Evolutionary conservation across 2,888 invertebrate species (phyloP).

Genomic region (Pristionchus fissidentatus): DNA sequence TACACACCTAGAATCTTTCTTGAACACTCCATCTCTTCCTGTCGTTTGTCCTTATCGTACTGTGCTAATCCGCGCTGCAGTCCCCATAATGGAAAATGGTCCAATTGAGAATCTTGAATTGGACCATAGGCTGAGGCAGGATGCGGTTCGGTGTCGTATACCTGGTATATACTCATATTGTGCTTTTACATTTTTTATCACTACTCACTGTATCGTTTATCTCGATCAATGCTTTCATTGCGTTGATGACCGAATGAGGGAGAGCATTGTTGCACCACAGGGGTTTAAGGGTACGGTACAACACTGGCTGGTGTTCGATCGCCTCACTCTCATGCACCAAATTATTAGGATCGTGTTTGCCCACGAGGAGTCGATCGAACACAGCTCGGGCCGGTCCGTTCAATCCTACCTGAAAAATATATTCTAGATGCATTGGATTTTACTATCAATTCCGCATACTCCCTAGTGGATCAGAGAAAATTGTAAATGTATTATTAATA

Average conservation of each 20-base stretch:
- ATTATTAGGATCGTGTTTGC: background rate
- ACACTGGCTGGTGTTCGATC: background rate
- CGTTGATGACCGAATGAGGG: background rate
- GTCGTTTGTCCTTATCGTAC: background rate
- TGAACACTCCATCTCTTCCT: background rate
- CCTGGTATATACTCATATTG: background rate
- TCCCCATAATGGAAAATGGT: background rate
- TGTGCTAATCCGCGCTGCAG: background rate
- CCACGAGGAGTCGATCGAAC: background rate
- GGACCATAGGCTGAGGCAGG: background rate
- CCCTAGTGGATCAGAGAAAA: too few relatives aligned
- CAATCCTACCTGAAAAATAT: background rate
- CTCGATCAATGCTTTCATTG: background rate
- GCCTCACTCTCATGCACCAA: background rate
- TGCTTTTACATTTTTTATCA: background rate
- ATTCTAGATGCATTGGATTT: too few relatives aligned
- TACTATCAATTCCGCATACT: too few relatives aligned
- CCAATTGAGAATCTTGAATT: background rate
- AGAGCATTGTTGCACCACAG: background rate
- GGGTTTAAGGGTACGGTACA: background rate
- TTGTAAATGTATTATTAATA: too few relatives aligned
- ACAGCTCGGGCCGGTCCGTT: background rate
- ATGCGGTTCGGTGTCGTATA: background rate
- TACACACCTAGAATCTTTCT: background rate
- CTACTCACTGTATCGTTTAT: background rate